phyloP scores from a whole-genome alignment of 2,113 vertebrate genomes.

The Phalacrocorax aristotelis region DNA sequence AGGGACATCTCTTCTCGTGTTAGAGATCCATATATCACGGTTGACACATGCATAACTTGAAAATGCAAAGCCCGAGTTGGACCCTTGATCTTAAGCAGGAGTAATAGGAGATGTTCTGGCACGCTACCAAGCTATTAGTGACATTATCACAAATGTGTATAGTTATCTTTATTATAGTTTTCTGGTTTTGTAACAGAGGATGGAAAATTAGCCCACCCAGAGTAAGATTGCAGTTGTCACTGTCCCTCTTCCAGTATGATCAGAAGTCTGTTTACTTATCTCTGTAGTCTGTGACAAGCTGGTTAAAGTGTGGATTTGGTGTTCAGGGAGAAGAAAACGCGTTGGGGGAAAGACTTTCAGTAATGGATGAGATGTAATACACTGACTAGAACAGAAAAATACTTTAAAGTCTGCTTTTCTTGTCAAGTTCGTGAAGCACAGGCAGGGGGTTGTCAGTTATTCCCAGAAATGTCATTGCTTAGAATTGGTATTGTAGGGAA shows the following conservation, averaged over 20 bases:
- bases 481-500: neutral
- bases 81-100: neutral
- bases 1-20: neutral
- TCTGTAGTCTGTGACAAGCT: conserved; percentile 32
- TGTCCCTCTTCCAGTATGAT: conserved; percentile 8
- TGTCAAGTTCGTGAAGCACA: conserved; percentile 43
- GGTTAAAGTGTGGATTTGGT: conserved; percentile 20
- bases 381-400: conserved; percentile 20
- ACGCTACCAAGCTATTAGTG: neutral
- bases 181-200: neutral
- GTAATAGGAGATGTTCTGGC: neutral
- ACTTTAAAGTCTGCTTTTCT: conserved; percentile 53
- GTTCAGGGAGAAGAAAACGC: conserved; percentile 29
- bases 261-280: conserved; percentile 27
- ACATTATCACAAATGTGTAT: neutral
- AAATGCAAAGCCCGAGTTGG: neutral
- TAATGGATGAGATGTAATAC: conserved; percentile 51
- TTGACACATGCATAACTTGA: neutral
- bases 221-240: neutral
- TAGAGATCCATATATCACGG: neutral
- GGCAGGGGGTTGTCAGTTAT: conserved; percentile 50
- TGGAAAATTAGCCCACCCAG: conserved; percentile 5
- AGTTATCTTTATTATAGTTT: neutral
- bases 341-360: conserved; percentile 7
- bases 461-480: conserved; percentile 18